Evolutionary conservation across 1,140 invertebrate genomes (phyloP).

Genomic region (Neomicropteryx cornuta): DNA sequence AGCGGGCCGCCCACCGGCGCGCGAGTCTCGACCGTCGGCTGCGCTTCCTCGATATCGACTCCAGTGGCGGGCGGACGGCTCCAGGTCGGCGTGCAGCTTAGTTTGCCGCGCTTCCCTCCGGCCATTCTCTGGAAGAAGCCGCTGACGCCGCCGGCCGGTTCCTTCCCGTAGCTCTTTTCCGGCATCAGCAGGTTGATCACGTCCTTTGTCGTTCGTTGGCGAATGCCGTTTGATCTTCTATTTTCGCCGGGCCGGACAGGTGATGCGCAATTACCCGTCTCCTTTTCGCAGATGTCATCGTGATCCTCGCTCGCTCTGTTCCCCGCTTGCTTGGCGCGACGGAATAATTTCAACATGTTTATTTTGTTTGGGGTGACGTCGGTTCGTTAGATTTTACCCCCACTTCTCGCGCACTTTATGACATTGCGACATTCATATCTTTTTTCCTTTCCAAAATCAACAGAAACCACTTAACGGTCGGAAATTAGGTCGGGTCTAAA

Average conservation of each 20-base stretch:
- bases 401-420: constrained; percentile 26
- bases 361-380: constrained; percentile 20
- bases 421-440: too few relatives aligned
- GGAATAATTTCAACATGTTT: too few relatives aligned
- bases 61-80: constrained; percentile 12
- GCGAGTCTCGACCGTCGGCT: constrained; percentile 15
- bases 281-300: too few relatives aligned
- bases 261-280: too few relatives aligned
- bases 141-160: constrained; percentile 23
- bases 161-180: constrained; percentile 22
- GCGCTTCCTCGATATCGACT: constrained; percentile 17
- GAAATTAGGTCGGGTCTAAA: constrained; percentile 6
- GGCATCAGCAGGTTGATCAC: constrained; percentile 31
- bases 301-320: constrained; percentile 14
- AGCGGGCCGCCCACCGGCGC: constrained; percentile 16
- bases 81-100: constrained; percentile 16
- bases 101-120: constrained; percentile 24
- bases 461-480: constrained; percentile 31
- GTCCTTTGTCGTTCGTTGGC: constrained; percentile 25
- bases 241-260: constrained; percentile 19
- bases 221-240: constrained; percentile 16
- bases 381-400: constrained; percentile 22
- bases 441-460: too few relatives aligned
- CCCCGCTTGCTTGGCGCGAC: constrained; percentile 20
- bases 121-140: constrained; percentile 25